These are phyloP conservation scores for Adelosebastes latens DNA, from an alignment of 2,797 vertebrate genomes.

Conservation along the genomic window DNA sequence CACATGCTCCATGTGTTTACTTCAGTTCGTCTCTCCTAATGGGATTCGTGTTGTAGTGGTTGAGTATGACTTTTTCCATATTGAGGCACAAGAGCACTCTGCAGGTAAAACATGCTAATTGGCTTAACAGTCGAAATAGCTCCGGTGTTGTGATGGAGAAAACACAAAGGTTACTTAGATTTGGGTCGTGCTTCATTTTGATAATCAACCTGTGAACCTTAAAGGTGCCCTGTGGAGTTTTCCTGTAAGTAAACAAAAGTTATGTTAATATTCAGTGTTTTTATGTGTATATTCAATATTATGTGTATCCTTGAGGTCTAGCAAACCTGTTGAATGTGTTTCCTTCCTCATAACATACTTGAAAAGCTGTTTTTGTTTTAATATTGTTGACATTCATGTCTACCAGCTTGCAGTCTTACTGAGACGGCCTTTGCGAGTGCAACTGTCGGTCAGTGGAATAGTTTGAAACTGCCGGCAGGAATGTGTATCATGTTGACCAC, in stretches of 20 bases:
- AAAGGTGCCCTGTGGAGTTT: neutral
- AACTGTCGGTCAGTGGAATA: neutral
- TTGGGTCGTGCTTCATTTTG: constrained; percentile 44
- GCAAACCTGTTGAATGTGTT: neutral
- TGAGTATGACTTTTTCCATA: constrained; percentile 14
- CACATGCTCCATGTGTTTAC: constrained; percentile 7
- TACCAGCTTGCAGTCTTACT: neutral
- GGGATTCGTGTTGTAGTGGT: constrained; percentile 19
- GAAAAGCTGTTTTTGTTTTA: neutral
- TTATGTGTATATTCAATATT: no score
- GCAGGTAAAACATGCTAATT: constrained; percentile 27
- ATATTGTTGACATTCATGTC: neutral
- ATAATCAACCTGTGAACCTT: constrained; percentile 31
- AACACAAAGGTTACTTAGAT: constrained; percentile 29
- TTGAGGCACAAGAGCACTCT: constrained; percentile 11
- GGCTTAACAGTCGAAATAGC: constrained; percentile 38
- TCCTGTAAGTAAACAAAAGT: neutral
- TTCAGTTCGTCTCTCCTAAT: constrained; percentile 24
- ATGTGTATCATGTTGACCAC: neutral
- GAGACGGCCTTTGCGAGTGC: neutral
- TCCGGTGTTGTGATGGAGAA: constrained; percentile 26
- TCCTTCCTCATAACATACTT: neutral
- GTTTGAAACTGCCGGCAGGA: neutral
- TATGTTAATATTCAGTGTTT: neutral
- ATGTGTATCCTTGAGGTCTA: neutral